Evolutionary conservation across 2,888 invertebrate species (phyloP).

Genomic region (Dryadula phaetusa): DNA sequence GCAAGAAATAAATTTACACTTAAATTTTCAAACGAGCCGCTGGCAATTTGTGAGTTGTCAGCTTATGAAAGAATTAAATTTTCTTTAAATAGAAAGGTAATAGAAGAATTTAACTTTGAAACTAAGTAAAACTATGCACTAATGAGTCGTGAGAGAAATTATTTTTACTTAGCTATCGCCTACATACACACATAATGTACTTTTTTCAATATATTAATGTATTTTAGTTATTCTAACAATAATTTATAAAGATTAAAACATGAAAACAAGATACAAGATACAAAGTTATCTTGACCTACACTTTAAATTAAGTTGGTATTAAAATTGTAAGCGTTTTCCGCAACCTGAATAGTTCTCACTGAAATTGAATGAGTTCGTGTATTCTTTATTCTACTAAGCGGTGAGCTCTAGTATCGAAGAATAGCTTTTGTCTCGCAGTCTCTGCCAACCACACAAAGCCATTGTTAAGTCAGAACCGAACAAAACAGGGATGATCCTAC

Average conservation of each 20-base stretch:
- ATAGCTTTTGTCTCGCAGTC: slow-evolving; percentile 29
- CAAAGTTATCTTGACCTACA: background rate
- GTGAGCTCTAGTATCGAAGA: slow-evolving; percentile 25
- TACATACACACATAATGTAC: no score
- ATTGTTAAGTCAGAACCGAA: slow-evolving; percentile 23
- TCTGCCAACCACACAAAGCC: slow-evolving; percentile 24
- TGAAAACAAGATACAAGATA: background rate
- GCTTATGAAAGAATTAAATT: slow-evolving; percentile 31
- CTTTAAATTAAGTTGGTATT: slow-evolving; percentile 3
- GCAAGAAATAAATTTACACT: slow-evolving; percentile 31
- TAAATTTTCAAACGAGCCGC: slow-evolving; percentile 34
- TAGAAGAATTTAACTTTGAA: background rate
- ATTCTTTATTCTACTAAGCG: slow-evolving; percentile 23
- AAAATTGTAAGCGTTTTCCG: slow-evolving; percentile 4
- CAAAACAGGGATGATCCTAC: slow-evolving; percentile 20
- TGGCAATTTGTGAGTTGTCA: slow-evolving; percentile 26
- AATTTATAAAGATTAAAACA: no score
- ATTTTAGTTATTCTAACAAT: no score
- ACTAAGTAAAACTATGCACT: background rate
- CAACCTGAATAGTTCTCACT: slow-evolving; percentile 15
- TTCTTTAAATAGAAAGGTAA: slow-evolving; percentile 18
- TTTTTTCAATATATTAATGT: no score
- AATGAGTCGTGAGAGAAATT: no score
- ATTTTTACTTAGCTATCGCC: no score
- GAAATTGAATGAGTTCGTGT: slow-evolving; percentile 28